Evolutionary conservation across 2,797 vertebrate genomes (phyloP).

Genomic region (Eulemur coronatus): DNA sequence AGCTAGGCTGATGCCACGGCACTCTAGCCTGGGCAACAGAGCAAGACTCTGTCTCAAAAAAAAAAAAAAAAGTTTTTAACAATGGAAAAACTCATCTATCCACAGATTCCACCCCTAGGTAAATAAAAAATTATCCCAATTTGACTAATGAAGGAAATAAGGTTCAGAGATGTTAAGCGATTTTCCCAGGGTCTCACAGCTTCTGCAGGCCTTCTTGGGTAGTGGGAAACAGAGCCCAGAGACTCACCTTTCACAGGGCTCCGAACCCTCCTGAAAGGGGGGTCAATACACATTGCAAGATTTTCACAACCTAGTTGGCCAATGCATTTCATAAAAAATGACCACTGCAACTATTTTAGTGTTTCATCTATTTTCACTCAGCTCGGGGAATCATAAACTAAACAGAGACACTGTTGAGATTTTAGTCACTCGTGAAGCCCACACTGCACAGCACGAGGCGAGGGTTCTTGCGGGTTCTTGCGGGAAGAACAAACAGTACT

Average conservation of each 20-base stretch:
- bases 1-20: no score
- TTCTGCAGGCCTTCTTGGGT: not conserved
- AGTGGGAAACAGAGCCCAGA: not conserved
- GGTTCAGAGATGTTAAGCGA: not conserved
- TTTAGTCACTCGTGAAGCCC: not conserved
- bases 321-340: not conserved
- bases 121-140: not conserved
- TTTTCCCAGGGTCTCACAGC: not conserved
- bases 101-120: not conserved
- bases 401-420: not conserved
- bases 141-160: not conserved
- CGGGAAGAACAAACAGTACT: not conserved
- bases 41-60: no score
- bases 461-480: not conserved
- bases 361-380: not conserved
- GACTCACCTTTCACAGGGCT: not conserved
- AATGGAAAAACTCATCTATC: not conserved
- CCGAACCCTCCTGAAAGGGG: not conserved
- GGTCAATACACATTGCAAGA: not conserved
- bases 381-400: not conserved
- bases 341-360: conserved; percentile 8
- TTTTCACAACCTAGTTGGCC: not conserved
- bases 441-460: no score
- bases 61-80: not conserved
- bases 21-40: no score